Conservation (phyloP, 1,140 invertebrate genomes). For the Anastatus disparis region DNA sequence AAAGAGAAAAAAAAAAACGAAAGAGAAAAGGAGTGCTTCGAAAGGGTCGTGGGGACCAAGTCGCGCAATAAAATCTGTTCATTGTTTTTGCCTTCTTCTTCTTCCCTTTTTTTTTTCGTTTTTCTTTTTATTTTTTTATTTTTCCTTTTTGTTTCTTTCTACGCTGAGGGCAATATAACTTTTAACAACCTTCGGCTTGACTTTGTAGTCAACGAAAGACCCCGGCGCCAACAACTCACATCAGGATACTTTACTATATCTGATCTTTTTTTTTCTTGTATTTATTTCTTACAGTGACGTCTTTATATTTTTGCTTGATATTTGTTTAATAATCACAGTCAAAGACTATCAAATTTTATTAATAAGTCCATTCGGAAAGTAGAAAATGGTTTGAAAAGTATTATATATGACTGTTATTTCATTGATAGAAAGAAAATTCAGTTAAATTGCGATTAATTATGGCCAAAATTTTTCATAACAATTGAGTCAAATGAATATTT, state of each 20-base stretch:
- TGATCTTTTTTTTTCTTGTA: no score
- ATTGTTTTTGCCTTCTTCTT: slow-evolving; percentile 59
- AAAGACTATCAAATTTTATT: no score
- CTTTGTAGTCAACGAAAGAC: slow-evolving; percentile 48
- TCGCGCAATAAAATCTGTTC: slow-evolving; percentile 57
- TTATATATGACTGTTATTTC: no score
- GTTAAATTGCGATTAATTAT: not conserved
- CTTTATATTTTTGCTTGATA: no score
- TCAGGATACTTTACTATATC: no score
- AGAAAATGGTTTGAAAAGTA: no score
- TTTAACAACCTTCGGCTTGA: slow-evolving; percentile 58
- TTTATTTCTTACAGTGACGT: no score
- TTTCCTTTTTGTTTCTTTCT: slow-evolving; percentile 20
- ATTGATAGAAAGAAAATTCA: not conserved
- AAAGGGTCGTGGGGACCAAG: not conserved
- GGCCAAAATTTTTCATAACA: no score
- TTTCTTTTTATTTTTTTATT: no score
- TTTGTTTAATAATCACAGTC: no score
- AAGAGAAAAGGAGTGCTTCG: not conserved
- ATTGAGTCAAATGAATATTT: no score
- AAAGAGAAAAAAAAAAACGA: not conserved
- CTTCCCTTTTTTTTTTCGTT: slow-evolving; percentile 59
- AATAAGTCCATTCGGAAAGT: no score
- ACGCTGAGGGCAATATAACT: slow-evolving; percentile 57
- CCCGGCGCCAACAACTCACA: slow-evolving; percentile 53